Base-by-base conservation (phyloP, 2,888 invertebrate species). In the Drosophila barbarae region DNA sequence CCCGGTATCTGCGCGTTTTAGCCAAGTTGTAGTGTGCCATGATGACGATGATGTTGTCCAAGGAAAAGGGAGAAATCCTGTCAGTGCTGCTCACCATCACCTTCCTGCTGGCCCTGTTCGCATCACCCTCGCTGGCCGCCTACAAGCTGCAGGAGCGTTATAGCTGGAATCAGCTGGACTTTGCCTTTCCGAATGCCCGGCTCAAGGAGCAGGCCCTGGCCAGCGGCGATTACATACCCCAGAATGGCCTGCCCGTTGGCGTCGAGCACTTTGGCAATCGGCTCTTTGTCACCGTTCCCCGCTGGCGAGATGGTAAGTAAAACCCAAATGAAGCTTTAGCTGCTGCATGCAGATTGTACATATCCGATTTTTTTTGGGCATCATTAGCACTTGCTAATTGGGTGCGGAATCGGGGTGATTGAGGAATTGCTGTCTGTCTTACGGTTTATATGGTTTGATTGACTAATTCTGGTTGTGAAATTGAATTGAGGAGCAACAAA, bases 221-320 rank as follows among this genome's bases (percentile, higher is more conserved):
- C 38, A 91, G 91, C 0, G 93, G 93, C 6, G 92, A 92, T 47
- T 93, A 93, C 73, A 91, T 94, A 10, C 95, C 94, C 0, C 93
- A 94, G 85, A 96, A 96, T 86, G 94, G 93, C 53, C 90, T 95
- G 2, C 95, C 96, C 0, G 95, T 95, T 1, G 96, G 96, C 21
- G 92, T 96, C 30, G 96, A 96, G 87, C 90, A 95, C 64, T 95
- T 94, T 93, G 91, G 91, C 69, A 93, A 95, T 85, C 95, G 95
- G 76, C 90, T 96, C n/a, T 96, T 96, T 87, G 92, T 96, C 26
- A 93, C 93, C 10, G 93, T 96, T 3, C 96, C 96, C 0, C 91
- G 96, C 79, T 96, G 95, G 96, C 91, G 91, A 72, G 90, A 92
- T 88, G 95, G 95, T 95, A 86, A 90, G 91, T 71, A 2, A 13